A percentile compares a stretch with the other conserved stretches of the same genome.
Evolutionary conservation across 2,113 vertebrate genomes (phyloP).

Genomic region (Myrmophylax atrothorax): DNA sequence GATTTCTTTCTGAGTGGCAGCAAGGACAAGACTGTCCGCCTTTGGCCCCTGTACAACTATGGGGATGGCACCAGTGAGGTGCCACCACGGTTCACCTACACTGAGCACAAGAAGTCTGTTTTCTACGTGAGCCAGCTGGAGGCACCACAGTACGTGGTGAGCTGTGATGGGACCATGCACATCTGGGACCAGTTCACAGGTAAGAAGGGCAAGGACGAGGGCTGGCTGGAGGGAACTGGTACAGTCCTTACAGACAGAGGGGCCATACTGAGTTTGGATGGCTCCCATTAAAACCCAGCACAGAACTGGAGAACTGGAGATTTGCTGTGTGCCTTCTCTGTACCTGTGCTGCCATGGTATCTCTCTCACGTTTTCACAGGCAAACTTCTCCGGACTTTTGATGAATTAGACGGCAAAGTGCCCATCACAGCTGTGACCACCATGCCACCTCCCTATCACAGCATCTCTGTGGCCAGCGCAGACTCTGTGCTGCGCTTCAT

Average conservation of each 20-base stretch:
- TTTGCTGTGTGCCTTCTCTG: accelerated
- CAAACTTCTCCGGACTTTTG: constrained; percentile 88
- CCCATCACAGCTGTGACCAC: constrained; percentile 91
- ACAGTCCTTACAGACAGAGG: neutral
- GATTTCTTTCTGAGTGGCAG: constrained; percentile 97
- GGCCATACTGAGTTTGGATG: neutral
- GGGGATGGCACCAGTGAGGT: constrained; percentile 90
- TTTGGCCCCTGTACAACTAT: constrained; percentile 94
- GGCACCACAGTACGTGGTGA: constrained; percentile 89
- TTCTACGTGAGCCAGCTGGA: constrained; percentile 93
- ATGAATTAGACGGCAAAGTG: constrained; percentile 88
- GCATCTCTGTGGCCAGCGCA: constrained; percentile 89
- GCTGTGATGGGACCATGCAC: constrained; percentile 94
- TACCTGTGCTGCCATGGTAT: neutral
- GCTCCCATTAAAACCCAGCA: neutral
- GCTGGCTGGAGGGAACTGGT: neutral
- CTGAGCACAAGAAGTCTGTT: constrained; percentile 89
- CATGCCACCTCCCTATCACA: constrained; percentile 92
- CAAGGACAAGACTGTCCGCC: constrained; percentile 94
- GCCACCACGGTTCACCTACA: constrained; percentile 83
- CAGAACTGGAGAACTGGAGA: neutral
- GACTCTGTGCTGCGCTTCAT: constrained; percentile 96
- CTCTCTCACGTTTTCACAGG: constrained; percentile 67
- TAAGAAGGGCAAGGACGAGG: constrained; percentile 51
- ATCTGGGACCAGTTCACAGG: constrained; percentile 97